Conservation (phyloP, 2,113 vertebrate species). For the Myotis davidii region DNA sequence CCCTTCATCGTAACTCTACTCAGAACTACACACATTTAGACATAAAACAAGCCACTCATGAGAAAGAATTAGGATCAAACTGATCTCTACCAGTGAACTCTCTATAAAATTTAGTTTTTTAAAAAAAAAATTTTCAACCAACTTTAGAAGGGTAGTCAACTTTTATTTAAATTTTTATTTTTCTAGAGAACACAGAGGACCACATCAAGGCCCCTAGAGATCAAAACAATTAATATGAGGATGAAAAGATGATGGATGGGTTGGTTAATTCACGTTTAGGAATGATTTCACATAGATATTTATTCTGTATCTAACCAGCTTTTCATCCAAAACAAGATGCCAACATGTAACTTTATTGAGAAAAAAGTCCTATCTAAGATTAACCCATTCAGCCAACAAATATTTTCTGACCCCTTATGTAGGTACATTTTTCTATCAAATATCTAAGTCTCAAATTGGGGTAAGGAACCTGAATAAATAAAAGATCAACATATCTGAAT, state of each 20-base stretch:
- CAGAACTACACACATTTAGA: neutral
- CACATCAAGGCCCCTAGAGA: neutral
- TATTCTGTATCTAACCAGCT: neutral
- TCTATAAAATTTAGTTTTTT: constrained; percentile 34
- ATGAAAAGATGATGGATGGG: neutral
- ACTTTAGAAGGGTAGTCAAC: neutral
- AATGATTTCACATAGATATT: neutral
- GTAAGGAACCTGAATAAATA: constrained; percentile 2
- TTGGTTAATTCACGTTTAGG: neutral
- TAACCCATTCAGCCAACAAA: constrained; percentile 2
- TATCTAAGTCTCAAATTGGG: neutral
- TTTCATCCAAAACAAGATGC: neutral
- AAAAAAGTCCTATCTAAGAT: neutral
- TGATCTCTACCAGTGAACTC: neutral
- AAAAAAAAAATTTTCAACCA: neutral
- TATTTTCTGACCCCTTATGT: neutral
- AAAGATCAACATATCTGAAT: neutral
- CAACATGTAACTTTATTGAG: no score
- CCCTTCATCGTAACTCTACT: neutral
- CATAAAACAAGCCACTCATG: neutral
- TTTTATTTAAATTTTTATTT: neutral
- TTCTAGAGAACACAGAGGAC: neutral
- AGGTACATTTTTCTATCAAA: neutral
- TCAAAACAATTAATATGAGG: neutral
- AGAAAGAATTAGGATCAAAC: neutral